Evolutionary conservation across 1,140 invertebrate genomes (phyloP), one percentile per base, ranked within the genome.

Genomic region (Megathymus violae): DNA sequence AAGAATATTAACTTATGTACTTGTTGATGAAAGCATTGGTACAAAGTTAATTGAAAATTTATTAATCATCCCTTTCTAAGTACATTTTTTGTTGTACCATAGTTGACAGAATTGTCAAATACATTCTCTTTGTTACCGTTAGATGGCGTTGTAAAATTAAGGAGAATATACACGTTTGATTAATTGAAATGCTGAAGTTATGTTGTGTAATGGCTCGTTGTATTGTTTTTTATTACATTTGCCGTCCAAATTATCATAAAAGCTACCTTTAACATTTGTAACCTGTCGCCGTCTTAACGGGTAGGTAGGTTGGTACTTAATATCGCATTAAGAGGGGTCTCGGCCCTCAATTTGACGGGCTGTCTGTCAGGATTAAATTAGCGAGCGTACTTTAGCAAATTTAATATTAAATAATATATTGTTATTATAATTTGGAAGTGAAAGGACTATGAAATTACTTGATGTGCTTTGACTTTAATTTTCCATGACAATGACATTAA

Each of bases 331-430:
- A 50, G 27, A 16, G 27, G 47, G 13, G 14, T 17, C 47, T 16
- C 25, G 27, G 27, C 3, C 27, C 47, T 14, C 31, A 50, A 50
- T 50, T 50, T 51, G 60, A 62, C 48, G 27, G 48, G 4, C 1
- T 31, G 47, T 44, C 46, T 48, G 31, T 61, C 58, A 47, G 34
- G 44, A 61, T 56, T 56, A 56, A 56, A 50, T 50, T 50, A 50
- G 27, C 15, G 36, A 17, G 16, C 41, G 16, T 44, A 48, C 44
- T 46, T 46, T n/a, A 50, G 27, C 25, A 34, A 34, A 50, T 50
- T 50, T 50, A 50, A 50, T 50, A 50, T 36, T 36, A 15, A 50
- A 36, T 13, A 7, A 16, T 34, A 22, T 10, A 15, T 15, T 48
- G 19, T 40, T 13, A 52, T 19, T 52, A 36, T 51, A 34, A 51